Conservation (phyloP, 2,113 vertebrate species). For the Nibea albiflora region DNA sequence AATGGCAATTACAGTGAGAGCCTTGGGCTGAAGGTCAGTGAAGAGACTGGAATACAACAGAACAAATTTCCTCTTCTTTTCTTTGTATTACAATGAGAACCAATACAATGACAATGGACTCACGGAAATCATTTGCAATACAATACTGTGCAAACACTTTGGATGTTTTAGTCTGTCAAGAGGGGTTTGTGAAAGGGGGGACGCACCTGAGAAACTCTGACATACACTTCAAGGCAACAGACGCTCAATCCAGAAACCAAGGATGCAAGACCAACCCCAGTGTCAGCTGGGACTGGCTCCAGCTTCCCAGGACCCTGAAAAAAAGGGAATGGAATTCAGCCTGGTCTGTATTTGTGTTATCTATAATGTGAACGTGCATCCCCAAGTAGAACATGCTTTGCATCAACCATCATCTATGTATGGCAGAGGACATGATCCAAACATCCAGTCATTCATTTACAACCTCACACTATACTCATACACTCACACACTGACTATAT, state of each 20-base stretch:
- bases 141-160: conserved; percentile 15
- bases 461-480: too few species aligned
- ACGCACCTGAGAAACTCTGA: not conserved
- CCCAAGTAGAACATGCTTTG: too few species aligned
- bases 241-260: too few species aligned
- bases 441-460: too few species aligned
- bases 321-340: too few species aligned
- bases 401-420: not conserved
- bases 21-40: conserved; percentile 42
- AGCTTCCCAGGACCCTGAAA: too few species aligned
- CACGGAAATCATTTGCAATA: conserved; percentile 31
- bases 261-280: too few species aligned
- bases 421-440: not conserved
- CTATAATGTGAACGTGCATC: too few species aligned
- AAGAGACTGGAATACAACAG: conserved; percentile 25
- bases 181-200: not conserved
- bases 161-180: not conserved
- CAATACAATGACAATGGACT: conserved; percentile 12
- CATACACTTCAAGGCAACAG: not conserved
- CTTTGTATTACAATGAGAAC: conserved; percentile 21
- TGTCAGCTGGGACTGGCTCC: too few species aligned
- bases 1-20: conserved; percentile 34
- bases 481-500: too few species aligned
- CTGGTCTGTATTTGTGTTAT: too few species aligned
- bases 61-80: conserved; percentile 38